Percentiles rank a stretch among this genome's conserved stretches.
phyloP scores from a whole-genome alignment of 2,888 invertebrate genomes.

The Scaptomyza reducta region DNA sequence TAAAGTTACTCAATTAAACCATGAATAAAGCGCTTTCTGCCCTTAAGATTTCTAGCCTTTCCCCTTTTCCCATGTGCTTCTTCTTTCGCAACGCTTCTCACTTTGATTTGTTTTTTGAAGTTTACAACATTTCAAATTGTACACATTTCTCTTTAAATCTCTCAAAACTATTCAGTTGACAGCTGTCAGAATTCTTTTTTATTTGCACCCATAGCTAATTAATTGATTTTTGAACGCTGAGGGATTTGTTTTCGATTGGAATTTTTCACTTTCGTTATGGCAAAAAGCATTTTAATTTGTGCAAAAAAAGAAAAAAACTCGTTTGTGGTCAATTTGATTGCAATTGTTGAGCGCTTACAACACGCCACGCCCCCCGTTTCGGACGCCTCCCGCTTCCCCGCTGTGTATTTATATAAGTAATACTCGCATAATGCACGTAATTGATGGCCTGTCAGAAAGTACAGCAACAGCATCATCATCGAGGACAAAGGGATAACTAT shows the following conservation, averaged over 20 bases:
- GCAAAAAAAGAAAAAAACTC: slow-evolving; percentile 19
- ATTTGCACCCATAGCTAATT: slow-evolving; percentile 35
- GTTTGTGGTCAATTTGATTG: slow-evolving; percentile 68
- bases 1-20: background rate
- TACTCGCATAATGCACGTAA: slow-evolving; percentile 59
- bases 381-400: slow-evolving; percentile 9
- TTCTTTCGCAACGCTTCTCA: slow-evolving; percentile 44
- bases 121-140: slow-evolving; percentile 25
- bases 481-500: slow-evolving; percentile 76
- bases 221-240: slow-evolving; percentile 19
- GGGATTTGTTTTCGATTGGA: slow-evolving; percentile 31
- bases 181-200: slow-evolving; percentile 12
- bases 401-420: slow-evolving; percentile 47
- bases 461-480: slow-evolving; percentile 23
- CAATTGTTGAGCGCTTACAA: slow-evolving; percentile 55
- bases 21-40: background rate
- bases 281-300: slow-evolving; percentile 12
- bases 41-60: background rate
- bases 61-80: background rate
- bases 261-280: slow-evolving; percentile 13
- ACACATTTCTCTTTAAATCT: slow-evolving; percentile 17
- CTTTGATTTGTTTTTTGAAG: slow-evolving; percentile 40
- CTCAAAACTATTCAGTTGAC: slow-evolving; percentile 19
- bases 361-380: background rate
- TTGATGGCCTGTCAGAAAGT: slow-evolving; percentile 66